Evolutionary conservation across 2,797 vertebrate species (phyloP), one percentile per base, ranked within the genome.

Genomic region (Coregonus sp.): DNA sequence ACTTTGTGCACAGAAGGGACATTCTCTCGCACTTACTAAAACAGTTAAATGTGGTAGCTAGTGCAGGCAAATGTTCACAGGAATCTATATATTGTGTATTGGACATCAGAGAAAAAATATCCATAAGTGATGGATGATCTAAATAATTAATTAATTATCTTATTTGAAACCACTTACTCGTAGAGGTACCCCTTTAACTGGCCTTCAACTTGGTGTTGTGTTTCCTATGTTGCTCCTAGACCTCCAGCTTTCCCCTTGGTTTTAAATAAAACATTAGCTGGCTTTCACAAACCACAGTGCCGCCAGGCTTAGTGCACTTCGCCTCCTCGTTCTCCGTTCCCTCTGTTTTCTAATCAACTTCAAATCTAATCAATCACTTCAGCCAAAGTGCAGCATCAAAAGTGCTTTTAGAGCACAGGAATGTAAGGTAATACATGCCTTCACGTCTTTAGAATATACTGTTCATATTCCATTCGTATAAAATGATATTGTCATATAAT

Each of bases 191-290:
- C 59, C 59, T 63, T 63, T 18, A 63, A 63, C 59, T 31, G 51
- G 40, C 40, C 73, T 52, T 83, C 83, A 50, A 29, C 72, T 69
- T 77, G 66, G 66, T 37, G 66, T 37, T 35, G 33, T 74, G 61
- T 70, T 69, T 78, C 52, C 37, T 63, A 35, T 63, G 37, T 35
- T 37, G 31, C 66, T 16, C 67, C 31, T 29, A 69, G 67, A 63
- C 61, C 25, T 29, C 2, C 65, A 47, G 40, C 40, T 47, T 15
- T 9, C 11, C 67, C 16, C 4, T 69, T 35, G 35, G 25, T 71
- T 72, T 18, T 18, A 72, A 72, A 72, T 18, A 50, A 56, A 72
- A 72, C 51, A 56, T 72, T 54, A 72, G 29, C 71, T 54, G 29
- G 25, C 50, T 33, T 47, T 56, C 71, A 56, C 51, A 33, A 65